Conservation (phyloP, 2,113 vertebrate genomes). For the Cyanoramphus novaezelandiae region DNA sequence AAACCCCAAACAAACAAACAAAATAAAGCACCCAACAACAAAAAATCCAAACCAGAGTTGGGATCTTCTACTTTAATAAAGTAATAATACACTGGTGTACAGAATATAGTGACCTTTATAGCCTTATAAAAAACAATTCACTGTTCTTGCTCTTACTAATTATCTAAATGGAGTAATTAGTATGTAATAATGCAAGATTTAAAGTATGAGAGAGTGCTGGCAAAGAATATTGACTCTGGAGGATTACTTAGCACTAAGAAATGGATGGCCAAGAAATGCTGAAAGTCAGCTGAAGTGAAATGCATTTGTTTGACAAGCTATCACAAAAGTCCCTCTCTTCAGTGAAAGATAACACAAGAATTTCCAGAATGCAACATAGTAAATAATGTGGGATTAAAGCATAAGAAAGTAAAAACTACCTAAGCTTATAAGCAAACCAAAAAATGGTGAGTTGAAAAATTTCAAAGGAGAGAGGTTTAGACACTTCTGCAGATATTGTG, state of each 20-base stretch:
- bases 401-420: background rate
- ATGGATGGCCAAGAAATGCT: background rate
- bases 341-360: background rate
- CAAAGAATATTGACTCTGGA: background rate
- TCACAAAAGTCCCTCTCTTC: background rate
- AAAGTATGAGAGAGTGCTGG: background rate
- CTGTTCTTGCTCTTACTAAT: background rate
- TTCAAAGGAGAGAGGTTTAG: background rate
- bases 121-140: background rate
- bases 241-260: background rate
- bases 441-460: background rate
- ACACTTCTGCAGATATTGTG: background rate
- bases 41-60: background rate
- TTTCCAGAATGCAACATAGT: background rate
- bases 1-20: background rate
- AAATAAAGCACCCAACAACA: background rate
- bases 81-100: fast-evolving
- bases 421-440: background rate
- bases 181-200: background rate
- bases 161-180: background rate
- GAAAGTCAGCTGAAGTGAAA: background rate
- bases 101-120: background rate
- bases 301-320: background rate
- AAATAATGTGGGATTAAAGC: background rate
- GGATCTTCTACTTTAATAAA: background rate